Evolutionary conservation across 2,888 invertebrate species (phyloP).

Genomic region (Caenorhabditis wallacei): DNA sequence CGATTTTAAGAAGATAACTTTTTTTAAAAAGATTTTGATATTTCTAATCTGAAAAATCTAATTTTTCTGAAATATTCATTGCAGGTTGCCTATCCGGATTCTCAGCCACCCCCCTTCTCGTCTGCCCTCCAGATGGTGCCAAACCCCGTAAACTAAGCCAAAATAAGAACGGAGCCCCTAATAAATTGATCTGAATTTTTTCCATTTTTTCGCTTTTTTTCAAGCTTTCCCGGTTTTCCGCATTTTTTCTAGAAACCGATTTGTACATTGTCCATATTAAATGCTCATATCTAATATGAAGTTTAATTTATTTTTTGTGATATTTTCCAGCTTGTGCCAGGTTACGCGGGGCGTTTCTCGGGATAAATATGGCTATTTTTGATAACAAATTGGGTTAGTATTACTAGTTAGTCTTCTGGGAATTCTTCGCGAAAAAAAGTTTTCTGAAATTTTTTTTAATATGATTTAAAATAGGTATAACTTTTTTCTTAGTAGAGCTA

Average conservation of each 20-base stretch:
- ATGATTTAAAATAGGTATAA: too few relatives aligned
- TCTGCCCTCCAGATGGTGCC: constrained; percentile 60
- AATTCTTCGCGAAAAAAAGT: too few relatives aligned
- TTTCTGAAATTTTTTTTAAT: too few relatives aligned
- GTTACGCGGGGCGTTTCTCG: too few relatives aligned
- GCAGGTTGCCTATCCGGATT: constrained; percentile 56
- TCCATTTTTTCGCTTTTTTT: constrained; percentile 13
- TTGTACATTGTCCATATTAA: constrained; percentile 15
- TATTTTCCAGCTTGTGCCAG: too few relatives aligned
- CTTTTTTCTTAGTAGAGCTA: too few relatives aligned
- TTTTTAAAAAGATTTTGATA: too few relatives aligned
- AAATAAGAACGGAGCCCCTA: constrained; percentile 54
- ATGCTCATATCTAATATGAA: constrained; percentile 22
- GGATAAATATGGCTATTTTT: too few relatives aligned
- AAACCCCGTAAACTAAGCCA: constrained; percentile 47
- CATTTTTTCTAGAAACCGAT: constrained; percentile 9
- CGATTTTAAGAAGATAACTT: too few relatives aligned
- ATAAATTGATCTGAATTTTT: constrained; percentile 38
- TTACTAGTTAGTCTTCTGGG: too few relatives aligned
- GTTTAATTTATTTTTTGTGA: constrained; percentile 18
- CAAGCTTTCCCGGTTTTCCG: too few relatives aligned
- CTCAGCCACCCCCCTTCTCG: constrained; percentile 68
- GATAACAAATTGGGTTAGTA: too few relatives aligned
- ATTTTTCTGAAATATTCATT: background rate
- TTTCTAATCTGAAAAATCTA: background rate